Conservation (phyloP, 1,140 invertebrate species). For the Drosophila repletoides region DNA sequence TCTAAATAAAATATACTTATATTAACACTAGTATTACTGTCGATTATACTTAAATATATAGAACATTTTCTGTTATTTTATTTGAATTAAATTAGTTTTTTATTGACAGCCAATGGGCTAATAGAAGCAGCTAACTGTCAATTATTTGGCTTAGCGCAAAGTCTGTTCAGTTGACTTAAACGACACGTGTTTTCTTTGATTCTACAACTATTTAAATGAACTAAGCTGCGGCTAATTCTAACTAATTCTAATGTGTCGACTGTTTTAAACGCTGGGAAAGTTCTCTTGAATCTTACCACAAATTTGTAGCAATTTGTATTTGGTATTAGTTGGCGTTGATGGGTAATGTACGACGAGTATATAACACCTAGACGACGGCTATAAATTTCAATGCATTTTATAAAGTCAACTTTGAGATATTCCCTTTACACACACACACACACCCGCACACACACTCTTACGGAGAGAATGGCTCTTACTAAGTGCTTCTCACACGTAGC, state of each 20-base stretch:
- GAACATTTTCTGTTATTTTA: no score
- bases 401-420: conserved; percentile 68
- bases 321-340: conserved; percentile 69
- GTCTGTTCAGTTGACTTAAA: conserved; percentile 2
- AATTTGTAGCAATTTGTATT: conserved; percentile 77
- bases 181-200: conserved; percentile 18
- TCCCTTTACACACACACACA: conserved; percentile 3
- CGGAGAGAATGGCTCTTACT: conserved; percentile 40
- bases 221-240: conserved; percentile 28
- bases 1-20: no score
- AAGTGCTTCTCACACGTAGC: conserved; percentile 74
- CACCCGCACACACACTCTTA: not conserved
- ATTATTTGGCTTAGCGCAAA: conserved; percentile 1
- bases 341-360: conserved; percentile 53
- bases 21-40: no score
- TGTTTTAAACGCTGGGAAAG: conserved; percentile 17
- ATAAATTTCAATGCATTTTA: conserved; percentile 79
- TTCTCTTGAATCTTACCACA: conserved; percentile 51
- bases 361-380: conserved; percentile 68
- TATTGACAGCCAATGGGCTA: no score
- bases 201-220: conserved; percentile 13
- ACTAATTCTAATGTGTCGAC: conserved; percentile 50
- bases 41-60: no score
- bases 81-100: no score
- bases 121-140: no score